Conservation (phyloP, 2,888 invertebrate species). For the Heteromurus nitidus region DNA sequence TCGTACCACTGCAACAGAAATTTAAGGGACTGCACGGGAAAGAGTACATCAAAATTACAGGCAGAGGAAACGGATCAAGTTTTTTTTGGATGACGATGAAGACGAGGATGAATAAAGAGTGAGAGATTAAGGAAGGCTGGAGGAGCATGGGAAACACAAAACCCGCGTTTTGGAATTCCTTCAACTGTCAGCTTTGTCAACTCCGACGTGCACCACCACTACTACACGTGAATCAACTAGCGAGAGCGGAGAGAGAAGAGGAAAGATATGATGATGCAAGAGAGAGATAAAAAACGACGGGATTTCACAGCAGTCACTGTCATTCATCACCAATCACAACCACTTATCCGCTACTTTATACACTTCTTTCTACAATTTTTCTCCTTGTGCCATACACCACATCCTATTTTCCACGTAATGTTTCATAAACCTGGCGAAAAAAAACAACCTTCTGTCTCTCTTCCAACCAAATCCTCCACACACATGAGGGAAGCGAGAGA, state of each 20-base stretch:
- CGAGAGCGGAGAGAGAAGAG: no score
- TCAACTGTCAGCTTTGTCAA: conserved; percentile 63
- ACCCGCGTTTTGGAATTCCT: conserved; percentile 42
- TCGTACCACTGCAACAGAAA: conserved; percentile 22
- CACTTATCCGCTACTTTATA: conserved; percentile 66
- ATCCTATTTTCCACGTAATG: conserved; percentile 4
- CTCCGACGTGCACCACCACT: conserved; percentile 27
- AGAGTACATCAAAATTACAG: conserved; percentile 17
- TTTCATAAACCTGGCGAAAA: conserved; percentile 17
- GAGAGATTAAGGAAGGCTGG: conserved; percentile 55
- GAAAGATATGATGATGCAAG: conserved; percentile 49
- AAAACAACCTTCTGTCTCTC: no score
- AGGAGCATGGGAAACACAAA: conserved; percentile 44
- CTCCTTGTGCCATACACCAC: neutral
- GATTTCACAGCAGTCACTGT: conserved; percentile 67
- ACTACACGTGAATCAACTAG: conserved; percentile 1
- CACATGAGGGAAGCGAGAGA: conserved; percentile 29
- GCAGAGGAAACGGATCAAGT: conserved; percentile 50
- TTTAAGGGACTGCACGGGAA: neutral
- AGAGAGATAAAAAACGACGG: conserved; percentile 62
- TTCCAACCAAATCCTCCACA: neutral
- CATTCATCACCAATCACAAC: conserved; percentile 68
- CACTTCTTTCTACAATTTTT: conserved; percentile 12
- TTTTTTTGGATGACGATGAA: conserved; percentile 44
- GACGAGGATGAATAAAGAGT: conserved; percentile 51